Evolutionary conservation across 2,797 vertebrate genomes (phyloP), one percentile per base, ranked within the genome.

Genomic region (Percopsis omiscomaycus): DNA sequence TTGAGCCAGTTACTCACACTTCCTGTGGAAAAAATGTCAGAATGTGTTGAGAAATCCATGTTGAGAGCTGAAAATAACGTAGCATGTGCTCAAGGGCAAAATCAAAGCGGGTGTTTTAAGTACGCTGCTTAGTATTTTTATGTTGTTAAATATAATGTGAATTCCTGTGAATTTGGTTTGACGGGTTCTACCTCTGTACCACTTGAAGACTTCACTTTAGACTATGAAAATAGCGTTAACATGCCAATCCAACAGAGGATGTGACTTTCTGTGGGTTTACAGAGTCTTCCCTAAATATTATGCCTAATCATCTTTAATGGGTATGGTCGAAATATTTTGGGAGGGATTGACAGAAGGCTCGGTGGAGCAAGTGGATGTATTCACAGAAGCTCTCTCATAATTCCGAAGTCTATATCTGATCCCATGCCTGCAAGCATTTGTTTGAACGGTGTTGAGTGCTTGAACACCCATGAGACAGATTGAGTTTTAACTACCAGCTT

Each of bases 281-380:
- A 8, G 13, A 49, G 22, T 57, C 14, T 9, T 59, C 11, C 16
- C 29, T 51, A 52, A 59, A 59, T 32, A 61, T 59, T 48, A 12
- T 37, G 9, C 9, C 53, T 10, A 50, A 16, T 29, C 16, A 9
- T 46, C 8, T 47, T n/a, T 32, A 16, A 15, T 59, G 54, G 45
- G 53, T 55, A 15, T 16, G 42, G 55, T 30, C 8, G 61, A 47
- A 61, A 50, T 57, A 57, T 42, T 54, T 52, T 16, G 45, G 29
- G 44, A 53, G 30, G 15, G 58, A 56, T 64, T 63, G 63, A 62
- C 47, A 32, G 49, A 22, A 46, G 49, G 61, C 47, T 69, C 4
- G n/a, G 12, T 27, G 55, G 30, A 46, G 37, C 22, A 1, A 46
- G 51, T 47, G 51, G 55, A 42, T 9, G 8, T 42, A 42, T 42